Base-by-base conservation (phyloP, 1,140 invertebrate species). In the Drosophila tani region DNA sequence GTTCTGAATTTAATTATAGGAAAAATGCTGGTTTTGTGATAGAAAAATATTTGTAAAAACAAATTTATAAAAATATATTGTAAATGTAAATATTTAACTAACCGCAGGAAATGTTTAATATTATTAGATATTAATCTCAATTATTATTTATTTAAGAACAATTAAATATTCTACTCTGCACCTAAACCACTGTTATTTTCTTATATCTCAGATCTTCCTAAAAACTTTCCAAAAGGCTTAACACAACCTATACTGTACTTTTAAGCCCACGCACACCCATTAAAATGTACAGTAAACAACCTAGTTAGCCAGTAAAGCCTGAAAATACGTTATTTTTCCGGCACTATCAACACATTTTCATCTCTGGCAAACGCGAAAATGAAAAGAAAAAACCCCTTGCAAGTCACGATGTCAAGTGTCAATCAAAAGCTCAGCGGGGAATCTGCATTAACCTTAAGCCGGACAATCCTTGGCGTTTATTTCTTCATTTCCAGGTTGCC, bases 391-490 rank as follows among this genome's bases (percentile, higher is more conserved):
- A 0, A 51, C 47, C 46, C 45, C 38, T 24, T 53, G 50, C 64
- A 40, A 84, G 77, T 84, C 85, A 90, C 62, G 81, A 81, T 87
- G 81, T 87, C 84, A 81, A 79, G 75, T 88, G 85, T 73, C 85
- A 90, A 90, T 88, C 85, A 88, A 81, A 81, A 76, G 67, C 85
- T 59, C 79, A 51, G 85, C 81, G 50, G 64, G 56, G 14, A 46
- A 35, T 75, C 17, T 29, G 71, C 60, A 35, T n/a, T 51, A 38
- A 58, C 58, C 62, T 35, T 38, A 67, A 38, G 15, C 47, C 47
- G n/a, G 53, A 70, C 80, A 82, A 38, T 88, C 85, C 85, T 88
- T 79, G 70, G 56, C 63, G 79, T 17, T 46, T 45, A 60, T 53
- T 66, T 70, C 41, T 38, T 27, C 14, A 41, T 40, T 64, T 65